Percentiles rank a stretch among this genome's conserved stretches.
phyloP scores from a whole-genome alignment of 2,113 vertebrate genomes.

The Pteronura brasiliensis region DNA sequence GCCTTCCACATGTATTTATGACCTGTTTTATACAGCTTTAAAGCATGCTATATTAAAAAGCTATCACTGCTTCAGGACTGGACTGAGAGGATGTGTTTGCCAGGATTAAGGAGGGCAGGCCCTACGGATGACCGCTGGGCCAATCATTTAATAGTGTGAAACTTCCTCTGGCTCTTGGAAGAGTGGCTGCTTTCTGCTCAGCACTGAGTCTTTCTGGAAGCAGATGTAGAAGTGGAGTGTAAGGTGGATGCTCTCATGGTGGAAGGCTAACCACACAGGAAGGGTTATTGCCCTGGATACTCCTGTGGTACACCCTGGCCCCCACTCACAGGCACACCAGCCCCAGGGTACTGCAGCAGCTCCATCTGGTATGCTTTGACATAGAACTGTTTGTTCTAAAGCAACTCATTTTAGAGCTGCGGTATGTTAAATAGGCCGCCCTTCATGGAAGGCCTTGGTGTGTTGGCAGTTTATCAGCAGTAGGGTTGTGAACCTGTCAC shows the following conservation, averaged over 20 bases:
- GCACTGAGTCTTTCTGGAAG: neutral
- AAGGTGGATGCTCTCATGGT: neutral
- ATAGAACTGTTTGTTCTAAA: constrained; percentile 39
- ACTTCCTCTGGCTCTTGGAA: neutral
- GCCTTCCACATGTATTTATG: constrained; percentile 21
- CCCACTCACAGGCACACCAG: neutral
- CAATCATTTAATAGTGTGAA: neutral
- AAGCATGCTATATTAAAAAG: constrained; percentile 17
- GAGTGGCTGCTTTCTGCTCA: neutral
- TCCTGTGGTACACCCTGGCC: too few relatives aligned
- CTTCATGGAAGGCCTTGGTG: constrained; percentile 26
- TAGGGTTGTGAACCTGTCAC: constrained; percentile 72
- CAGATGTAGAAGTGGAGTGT: neutral
- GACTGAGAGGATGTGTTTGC: neutral
- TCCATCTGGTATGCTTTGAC: constrained; percentile 26
- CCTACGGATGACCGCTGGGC: neutral
- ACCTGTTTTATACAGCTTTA: neutral
- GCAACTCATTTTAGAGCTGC: constrained; percentile 50
- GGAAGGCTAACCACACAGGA: neutral
- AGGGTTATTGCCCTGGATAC: neutral
- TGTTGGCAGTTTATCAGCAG: constrained; percentile 68
- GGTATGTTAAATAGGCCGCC: constrained; percentile 47
- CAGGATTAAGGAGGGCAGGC: neutral
- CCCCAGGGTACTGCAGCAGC: neutral
- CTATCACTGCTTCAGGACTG: neutral